Base-by-base conservation (phyloP, 2,888 invertebrate species). In the Hypolimnas misippus region DNA sequence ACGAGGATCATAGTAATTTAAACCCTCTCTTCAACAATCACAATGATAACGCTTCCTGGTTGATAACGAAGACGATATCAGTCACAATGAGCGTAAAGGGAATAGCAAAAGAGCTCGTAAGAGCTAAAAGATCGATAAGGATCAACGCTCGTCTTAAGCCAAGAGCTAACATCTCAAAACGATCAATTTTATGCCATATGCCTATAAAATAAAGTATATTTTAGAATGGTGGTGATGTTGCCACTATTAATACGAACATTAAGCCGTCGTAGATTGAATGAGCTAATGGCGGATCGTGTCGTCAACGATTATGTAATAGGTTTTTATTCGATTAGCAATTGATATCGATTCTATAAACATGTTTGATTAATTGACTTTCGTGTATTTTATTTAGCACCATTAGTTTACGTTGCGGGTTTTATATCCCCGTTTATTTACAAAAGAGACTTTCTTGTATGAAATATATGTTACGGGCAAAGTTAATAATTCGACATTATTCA, bases 231-330 rank as follows among this genome's bases (percentile, higher is more conserved):
- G 21, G 16, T 12, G 44, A 35, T 40, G n/a, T 42, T 8, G 53
- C 59, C n/a, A n/a, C 46, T 33, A 60, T 57, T 63, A 54, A 63
- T 57, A 57, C 44, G 54, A 17, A 63, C 59, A 63, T 63, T 63
- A 63, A 63, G 60, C 44, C 44, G n/a, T 61, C 54, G 60, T 66
- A 57, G 60, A 57, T 60, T 66, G 63, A 66, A 63, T 63, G 66
- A 57, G 51, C 54, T 60, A 57, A 57, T 50, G 44, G 42, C 44
- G 50, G 38, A 35, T 14, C 42, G 44, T 59, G 35, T 52, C 52
- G 52, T 56, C 56, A 66, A 57, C 59, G 57, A 51, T 55, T 66
- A 57, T 21, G 50, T 33, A 40, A 61, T 57, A 57, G n/a, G 57
- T 52, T 61, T 59, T 46, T 25, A 46, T 38, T 40, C 14, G 38